phyloP scores from a whole-genome alignment of 2,113 vertebrate genomes.

The Oplegnathus fasciatus region DNA sequence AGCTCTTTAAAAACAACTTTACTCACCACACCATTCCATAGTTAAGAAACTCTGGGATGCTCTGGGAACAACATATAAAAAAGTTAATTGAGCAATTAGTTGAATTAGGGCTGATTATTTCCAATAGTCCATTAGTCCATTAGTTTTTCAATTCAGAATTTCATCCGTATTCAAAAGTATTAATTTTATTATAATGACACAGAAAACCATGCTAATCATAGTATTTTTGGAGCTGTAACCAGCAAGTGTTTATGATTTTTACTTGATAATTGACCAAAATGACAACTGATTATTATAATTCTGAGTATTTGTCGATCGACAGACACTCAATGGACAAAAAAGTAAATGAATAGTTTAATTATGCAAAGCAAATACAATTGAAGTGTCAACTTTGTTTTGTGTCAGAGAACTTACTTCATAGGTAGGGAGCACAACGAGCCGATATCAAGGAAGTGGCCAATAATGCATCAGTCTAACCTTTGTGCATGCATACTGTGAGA shows the following conservation, averaged over 20 bases:
- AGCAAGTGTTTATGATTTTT: background rate
- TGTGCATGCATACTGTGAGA: background rate
- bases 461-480: background rate
- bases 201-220: background rate
- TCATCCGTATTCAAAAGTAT: background rate
- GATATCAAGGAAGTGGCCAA: background rate
- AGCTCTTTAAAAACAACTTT: constrained; percentile 10
- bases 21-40: background rate
- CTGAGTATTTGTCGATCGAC: background rate
- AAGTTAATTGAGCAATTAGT: background rate
- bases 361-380: background rate
- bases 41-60: background rate
- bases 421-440: background rate
- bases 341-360: background rate
- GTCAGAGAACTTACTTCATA: background rate
- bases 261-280: background rate
- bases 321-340: background rate
- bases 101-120: constrained; percentile 5
- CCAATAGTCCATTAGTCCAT: background rate
- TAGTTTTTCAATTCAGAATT: background rate
- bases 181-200: background rate
- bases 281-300: background rate
- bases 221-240: background rate
- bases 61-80: background rate
- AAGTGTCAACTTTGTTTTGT: background rate